phyloP scores from a whole-genome alignment of 2,113 vertebrate genomes.

The Takifugu bimaculatus region DNA sequence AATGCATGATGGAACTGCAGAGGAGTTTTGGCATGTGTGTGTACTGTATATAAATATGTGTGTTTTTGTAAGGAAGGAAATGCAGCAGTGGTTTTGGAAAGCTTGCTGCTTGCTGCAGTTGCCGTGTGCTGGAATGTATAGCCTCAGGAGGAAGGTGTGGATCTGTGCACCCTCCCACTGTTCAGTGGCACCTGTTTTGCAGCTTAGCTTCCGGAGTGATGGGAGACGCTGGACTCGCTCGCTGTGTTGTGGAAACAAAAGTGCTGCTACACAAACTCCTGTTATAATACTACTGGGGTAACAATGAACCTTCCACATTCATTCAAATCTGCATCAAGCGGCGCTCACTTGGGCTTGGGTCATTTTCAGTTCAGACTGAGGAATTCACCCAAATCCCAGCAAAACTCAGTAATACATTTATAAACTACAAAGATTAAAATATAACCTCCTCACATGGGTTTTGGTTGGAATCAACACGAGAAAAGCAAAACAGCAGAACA shows the following conservation, averaged over 20 bases:
- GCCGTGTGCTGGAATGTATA: conserved; percentile 57
- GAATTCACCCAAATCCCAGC: too few species aligned
- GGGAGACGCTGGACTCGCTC: conserved; percentile 18
- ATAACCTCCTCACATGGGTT: too few species aligned
- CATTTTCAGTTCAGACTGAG: too few species aligned
- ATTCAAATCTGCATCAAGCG: background rate
- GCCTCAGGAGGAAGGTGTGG: conserved; percentile 55
- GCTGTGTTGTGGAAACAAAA: conserved; percentile 41
- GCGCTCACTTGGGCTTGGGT: background rate
- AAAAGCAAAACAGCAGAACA: too few species aligned
- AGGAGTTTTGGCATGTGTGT: background rate
- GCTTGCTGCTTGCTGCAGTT: conserved; percentile 20
- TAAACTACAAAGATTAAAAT: too few species aligned
- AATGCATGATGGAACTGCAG: too few species aligned
- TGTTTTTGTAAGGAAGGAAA: conserved; percentile 44
- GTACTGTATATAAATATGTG: conserved; percentile 2
- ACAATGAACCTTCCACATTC: background rate
- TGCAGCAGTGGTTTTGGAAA: conserved; percentile 40
- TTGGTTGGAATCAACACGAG: too few species aligned
- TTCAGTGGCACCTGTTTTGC: conserved; percentile 67
- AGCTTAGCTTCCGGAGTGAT: conserved; percentile 43
- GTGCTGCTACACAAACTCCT: conserved; percentile 36
- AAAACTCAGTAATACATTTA: too few species aligned
- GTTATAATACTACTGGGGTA: background rate
- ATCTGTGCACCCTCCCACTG: conserved; percentile 30